phyloP scores from a whole-genome alignment of 2,113 vertebrate species.

The Steatornis caripensis region DNA sequence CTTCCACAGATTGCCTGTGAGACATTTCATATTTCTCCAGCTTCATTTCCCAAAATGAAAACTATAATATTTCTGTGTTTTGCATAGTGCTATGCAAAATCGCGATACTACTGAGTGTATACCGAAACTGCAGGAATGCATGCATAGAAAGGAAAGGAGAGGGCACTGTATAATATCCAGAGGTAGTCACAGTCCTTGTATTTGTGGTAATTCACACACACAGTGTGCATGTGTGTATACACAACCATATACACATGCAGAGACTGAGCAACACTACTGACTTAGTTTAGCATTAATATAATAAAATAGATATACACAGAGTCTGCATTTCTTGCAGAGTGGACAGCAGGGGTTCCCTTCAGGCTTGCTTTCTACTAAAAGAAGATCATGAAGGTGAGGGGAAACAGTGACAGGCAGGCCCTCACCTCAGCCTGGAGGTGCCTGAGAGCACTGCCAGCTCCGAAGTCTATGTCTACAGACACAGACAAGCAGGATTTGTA shows the following conservation, averaged over 20 bases:
- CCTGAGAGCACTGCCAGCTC: background rate
- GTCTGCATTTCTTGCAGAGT: background rate
- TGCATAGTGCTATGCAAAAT: background rate
- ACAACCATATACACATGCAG: background rate
- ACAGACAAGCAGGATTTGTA: background rate
- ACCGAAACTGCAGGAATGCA: background rate
- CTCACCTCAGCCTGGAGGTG: background rate
- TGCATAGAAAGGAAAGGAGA: background rate
- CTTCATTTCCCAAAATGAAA: background rate
- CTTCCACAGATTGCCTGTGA: background rate
- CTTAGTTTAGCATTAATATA: background rate
- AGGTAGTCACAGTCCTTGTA: background rate
- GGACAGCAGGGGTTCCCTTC: background rate
- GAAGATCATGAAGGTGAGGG: fast-evolving
- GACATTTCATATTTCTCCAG: background rate
- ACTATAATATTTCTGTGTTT: background rate
- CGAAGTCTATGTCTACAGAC: background rate
- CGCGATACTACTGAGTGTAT: fast-evolving
- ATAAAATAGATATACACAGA: background rate
- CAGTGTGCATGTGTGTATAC: fast-evolving
- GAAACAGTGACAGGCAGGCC: background rate
- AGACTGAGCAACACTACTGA: background rate
- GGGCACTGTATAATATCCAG: background rate
- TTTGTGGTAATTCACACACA: background rate
- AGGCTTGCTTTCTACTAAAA: background rate